Evolutionary conservation across 2,797 vertebrate species (phyloP), one percentile per base, ranked within the genome.

Genomic region (Sus cebifrons): DNA sequence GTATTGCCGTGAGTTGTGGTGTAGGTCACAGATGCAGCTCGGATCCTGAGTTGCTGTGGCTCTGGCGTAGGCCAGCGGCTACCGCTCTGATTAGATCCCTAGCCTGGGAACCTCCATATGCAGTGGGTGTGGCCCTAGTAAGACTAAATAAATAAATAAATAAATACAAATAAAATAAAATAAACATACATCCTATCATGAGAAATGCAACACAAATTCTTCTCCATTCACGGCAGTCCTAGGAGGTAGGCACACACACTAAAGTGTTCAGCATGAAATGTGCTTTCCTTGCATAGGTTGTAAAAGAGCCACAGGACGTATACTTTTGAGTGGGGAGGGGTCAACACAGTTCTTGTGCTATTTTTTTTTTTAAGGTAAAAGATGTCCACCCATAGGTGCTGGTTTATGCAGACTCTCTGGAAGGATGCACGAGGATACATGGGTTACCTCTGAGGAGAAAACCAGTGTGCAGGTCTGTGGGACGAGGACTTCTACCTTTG

Each of bases 181-280:
- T 14, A 60, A 88, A 82, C 6, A 54, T 1, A 62, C 27, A 77
- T 9, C 27, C 67, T 75, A 17, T n/a, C 32, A 3, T 11, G n/a
- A 49, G 2, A 15, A 74, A 64, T 27, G 56, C 1, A 16, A 56
- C 6, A n/a, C 25, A 60, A 8, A 52, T 13, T 18, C n/a, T 44
- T 90, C 86, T 56, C 27, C 65, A n/a, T 52, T 60, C 44, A 5
- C 9, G 3, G 65, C 14, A 20, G 29, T 27, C 20, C 5, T 7
- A 4, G 1, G 0, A 13, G 67, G n/a, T 62, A 44, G 6, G 3
- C 25, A 44, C 21, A n/a, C 4, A 1, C 18, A 2, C 40, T 7
- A 13, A 58, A 77, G 88, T 6, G 32, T 9, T 65, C 17, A 6
- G 12, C 27, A 11, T 6, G 16, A 13, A 18, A 52, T 10, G n/a